Evolutionary conservation across 2,888 invertebrate genomes (phyloP).

Genomic region (Scaptomyza polygonia): DNA sequence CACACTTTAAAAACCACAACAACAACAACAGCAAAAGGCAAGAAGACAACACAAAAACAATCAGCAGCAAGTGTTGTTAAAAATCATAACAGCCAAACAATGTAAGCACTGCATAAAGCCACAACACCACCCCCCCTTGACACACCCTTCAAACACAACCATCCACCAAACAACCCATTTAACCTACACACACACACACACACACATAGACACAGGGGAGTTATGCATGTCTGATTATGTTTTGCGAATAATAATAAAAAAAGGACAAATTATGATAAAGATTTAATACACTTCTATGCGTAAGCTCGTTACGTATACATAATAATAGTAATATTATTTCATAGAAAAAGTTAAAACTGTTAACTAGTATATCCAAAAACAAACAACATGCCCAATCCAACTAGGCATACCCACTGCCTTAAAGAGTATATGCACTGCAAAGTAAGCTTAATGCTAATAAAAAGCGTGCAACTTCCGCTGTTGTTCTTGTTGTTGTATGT

Average conservation of each 20-base stretch:
- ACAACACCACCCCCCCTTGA: neutral
- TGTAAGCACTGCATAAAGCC: constrained; percentile 30
- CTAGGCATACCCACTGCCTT: neutral
- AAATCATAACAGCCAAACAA: constrained; percentile 69
- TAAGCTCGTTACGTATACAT: too few species aligned
- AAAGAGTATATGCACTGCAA: neutral
- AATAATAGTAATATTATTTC: too few species aligned
- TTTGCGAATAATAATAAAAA: constrained; percentile 21
- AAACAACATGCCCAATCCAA: too few species aligned
- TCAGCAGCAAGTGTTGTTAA: constrained; percentile 39
- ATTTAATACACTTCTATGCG: too few species aligned
- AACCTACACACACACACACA: constrained; percentile 6
- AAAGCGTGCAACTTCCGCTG: constrained; percentile 42
- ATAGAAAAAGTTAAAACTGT: too few species aligned
- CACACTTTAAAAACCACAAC: constrained; percentile 45
- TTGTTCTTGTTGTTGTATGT: constrained; percentile 8
- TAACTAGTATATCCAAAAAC: too few species aligned
- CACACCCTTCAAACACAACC: neutral
- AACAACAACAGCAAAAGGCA: constrained; percentile 49
- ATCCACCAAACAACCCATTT: neutral
- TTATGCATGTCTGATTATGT: constrained; percentile 75
- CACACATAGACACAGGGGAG: constrained; percentile 34
- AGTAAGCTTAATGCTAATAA: constrained; percentile 28
- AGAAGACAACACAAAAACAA: constrained; percentile 37
- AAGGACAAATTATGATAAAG: neutral